These are phyloP conservation scores for Pao palembangensis DNA, from an alignment of 2,113 vertebrate genomes.

Conservation along the genomic window DNA sequence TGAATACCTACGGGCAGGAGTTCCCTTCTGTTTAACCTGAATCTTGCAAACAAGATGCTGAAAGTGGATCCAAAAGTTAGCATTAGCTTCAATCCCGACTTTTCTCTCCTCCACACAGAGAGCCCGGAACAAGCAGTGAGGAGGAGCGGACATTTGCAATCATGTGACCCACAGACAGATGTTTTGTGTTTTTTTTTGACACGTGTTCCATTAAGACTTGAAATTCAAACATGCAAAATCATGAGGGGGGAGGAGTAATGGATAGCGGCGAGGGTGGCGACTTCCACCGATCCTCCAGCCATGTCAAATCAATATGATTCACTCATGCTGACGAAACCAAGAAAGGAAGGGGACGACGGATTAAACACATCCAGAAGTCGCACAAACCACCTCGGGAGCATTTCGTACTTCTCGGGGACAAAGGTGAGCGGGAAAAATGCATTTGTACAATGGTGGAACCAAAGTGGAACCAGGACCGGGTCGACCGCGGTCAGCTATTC, in stretches of 20 bases:
- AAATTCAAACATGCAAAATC: conserved; percentile 22
- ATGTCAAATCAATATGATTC: conserved; percentile 55
- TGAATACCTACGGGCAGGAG: no score
- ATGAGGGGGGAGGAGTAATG: background rate
- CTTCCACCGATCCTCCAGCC: conserved; percentile 20
- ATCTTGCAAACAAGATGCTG: no score
- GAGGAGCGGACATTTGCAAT: no score
- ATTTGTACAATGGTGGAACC: conserved; percentile 6
- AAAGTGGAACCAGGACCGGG: background rate
- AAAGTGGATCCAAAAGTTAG: no score
- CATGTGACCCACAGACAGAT: background rate
- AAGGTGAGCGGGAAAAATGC: conserved; percentile 16
- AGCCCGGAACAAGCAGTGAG: no score
- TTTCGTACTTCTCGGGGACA: conserved; percentile 27
- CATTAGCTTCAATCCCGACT: no score
- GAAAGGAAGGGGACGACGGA: conserved; percentile 12
- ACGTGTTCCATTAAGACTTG: background rate
- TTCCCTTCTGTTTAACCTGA: no score
- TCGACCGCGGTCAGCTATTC: background rate
- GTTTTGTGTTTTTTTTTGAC: background rate
- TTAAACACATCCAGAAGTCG: conserved; percentile 30
- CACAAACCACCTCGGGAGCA: conserved; percentile 20
- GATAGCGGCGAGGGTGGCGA: conserved; percentile 3
- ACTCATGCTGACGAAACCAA: conserved; percentile 30
- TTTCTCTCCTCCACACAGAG: no score